Conservation (phyloP, 2,113 vertebrate species). For the Leuciscus idus region DNA sequence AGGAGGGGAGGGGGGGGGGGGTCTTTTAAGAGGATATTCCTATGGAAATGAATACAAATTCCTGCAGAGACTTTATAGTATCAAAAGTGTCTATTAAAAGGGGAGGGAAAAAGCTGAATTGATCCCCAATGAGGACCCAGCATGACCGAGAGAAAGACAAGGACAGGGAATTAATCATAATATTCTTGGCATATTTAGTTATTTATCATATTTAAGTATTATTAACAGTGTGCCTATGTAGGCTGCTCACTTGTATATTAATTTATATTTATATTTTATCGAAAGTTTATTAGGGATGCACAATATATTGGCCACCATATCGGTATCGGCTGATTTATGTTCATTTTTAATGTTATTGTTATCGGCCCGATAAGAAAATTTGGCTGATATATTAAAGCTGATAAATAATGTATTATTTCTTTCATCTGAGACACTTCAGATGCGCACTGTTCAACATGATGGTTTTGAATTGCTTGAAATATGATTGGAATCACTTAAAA, state of each 20-base stretch:
- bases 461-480: too few relatives aligned
- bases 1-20: neutral
- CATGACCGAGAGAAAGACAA: neutral
- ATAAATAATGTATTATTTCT: too few relatives aligned
- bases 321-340: too few relatives aligned
- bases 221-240: neutral
- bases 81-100: conserved; percentile 23
- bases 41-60: neutral
- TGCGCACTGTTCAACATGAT: too few relatives aligned
- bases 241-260: neutral
- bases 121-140: neutral
- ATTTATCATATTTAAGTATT: neutral
- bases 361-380: too few relatives aligned
- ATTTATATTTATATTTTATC: neutral
- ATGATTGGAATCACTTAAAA: too few relatives aligned
- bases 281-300: neutral
- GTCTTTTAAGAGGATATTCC: conserved; percentile 1
- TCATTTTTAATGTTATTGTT: too few relatives aligned
- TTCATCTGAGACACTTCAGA: too few relatives aligned
- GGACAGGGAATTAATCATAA: neutral
- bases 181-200: neutral
- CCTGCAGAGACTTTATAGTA: conserved; percentile 5
- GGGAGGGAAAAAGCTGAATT: neutral
- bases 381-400: too few relatives aligned
- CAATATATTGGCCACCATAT: too few relatives aligned